Base-by-base conservation (phyloP, 2,888 invertebrate genomes). In the Trachelus iudaicus region DNA sequence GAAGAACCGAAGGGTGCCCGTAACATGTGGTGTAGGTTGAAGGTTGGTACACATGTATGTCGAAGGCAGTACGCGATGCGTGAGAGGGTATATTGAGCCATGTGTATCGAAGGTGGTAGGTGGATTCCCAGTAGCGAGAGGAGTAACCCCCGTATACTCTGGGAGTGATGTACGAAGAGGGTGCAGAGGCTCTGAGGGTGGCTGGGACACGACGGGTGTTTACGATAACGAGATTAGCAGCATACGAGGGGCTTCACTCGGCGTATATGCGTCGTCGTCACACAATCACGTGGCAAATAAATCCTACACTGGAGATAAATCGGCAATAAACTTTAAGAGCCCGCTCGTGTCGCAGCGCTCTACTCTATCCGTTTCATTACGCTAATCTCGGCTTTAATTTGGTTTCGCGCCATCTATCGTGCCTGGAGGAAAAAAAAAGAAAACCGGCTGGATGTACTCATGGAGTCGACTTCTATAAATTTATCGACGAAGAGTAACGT, bases 151-250 rank as follows among this genome's bases (percentile, higher is more conserved):
- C 56, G 23, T 56, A 56, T 56, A 23, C 56, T 56, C 23, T 56
- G 56, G 56, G 56, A 56, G 56, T 56, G 56, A 56, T 56, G 56
- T 56, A 56, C 23, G 56, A 56, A 56, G 56, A 56, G 71, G 71
- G 71, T 31, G 31, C 31, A 34, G 35, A 37, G 56, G 30, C 15
- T 34, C 35, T 56, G 31, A 30, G 73, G 31, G 77, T 23, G 73
- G 74, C 71, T 31, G 33, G 71, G 83, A 86, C 85, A 81, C 84
- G 84, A 84, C 85, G 85, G 85, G 85, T 84, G 87, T 86, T 86
- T 86, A 87, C 87, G 83, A 83, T 89, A 89, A 89, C 85, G 82
- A 88, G 89, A 90, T 90, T 90, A 89, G 84, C 84, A 79, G 77
- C 81, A 83, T 81, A 82, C 83, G 79, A 86, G 83, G 81, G 86